Conservation (phyloP, 2,113 vertebrate genomes). For the Ammodytes dubius region DNA sequence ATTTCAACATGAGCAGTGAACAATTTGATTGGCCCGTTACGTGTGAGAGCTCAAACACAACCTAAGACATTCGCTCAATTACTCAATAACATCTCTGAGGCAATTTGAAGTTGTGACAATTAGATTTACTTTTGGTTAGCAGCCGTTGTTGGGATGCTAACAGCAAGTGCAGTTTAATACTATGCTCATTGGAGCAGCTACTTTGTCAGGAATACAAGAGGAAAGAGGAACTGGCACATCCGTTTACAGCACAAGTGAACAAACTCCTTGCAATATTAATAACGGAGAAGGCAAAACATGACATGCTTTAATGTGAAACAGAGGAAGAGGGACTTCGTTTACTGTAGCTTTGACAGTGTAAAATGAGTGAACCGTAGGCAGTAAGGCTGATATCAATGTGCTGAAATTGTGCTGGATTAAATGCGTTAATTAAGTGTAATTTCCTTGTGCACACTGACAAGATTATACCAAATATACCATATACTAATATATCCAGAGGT, state of each 20-base stretch:
- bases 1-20: not conserved
- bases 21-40: slow-evolving; percentile 21
- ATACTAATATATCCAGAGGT: not conserved
- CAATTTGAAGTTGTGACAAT: not conserved
- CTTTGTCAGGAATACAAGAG: not conserved
- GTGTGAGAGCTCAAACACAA: not conserved
- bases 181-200: not conserved
- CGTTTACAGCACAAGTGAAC: not conserved
- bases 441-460: not conserved
- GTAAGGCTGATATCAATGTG: not conserved
- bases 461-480: too few species aligned
- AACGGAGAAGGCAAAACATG: not conserved
- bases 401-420: not conserved
- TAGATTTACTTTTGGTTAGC: not conserved
- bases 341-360: not conserved
- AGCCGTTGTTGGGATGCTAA: too few species aligned
- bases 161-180: not conserved
- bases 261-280: not conserved
- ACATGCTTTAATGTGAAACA: not conserved
- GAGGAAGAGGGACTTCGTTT: not conserved
- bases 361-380: not conserved
- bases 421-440: not conserved
- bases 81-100: not conserved
- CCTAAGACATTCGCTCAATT: not conserved
- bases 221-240: not conserved